These are phyloP conservation scores for Semicossyphus pulcher DNA, from an alignment of 2,113 vertebrate genomes.

Conservation along the genomic window DNA sequence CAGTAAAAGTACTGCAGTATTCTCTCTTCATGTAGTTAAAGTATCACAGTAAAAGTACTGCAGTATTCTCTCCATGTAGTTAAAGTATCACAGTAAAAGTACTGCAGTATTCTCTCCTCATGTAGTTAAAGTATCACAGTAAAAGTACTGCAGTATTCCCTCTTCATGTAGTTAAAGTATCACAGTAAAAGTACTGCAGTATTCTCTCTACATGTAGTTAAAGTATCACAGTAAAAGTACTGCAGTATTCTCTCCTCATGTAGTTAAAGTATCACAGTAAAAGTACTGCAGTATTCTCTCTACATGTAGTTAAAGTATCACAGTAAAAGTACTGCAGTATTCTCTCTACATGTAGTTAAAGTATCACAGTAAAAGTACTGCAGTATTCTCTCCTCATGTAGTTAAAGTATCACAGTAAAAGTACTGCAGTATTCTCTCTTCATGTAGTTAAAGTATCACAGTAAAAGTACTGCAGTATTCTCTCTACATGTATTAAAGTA, in stretches of 20 bases:
- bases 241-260: not conserved
- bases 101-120: no score
- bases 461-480: not conserved
- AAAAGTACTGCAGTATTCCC: not conserved
- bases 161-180: not conserved
- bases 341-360: not conserved
- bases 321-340: not conserved
- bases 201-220: no score
- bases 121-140: no score
- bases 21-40: no score
- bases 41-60: no score
- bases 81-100: not conserved
- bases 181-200: not conserved
- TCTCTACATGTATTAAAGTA: no score
- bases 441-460: not conserved
- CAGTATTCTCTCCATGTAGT: not conserved
- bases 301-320: no score
- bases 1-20: not conserved
- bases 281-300: no score
- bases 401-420: no score
- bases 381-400: no score
- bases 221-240: no score
- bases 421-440: not conserved
- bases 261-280: not conserved
- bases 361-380: not conserved